Base-by-base conservation (phyloP, 1,140 invertebrate genomes). In the Conus ventricosus region DNA sequence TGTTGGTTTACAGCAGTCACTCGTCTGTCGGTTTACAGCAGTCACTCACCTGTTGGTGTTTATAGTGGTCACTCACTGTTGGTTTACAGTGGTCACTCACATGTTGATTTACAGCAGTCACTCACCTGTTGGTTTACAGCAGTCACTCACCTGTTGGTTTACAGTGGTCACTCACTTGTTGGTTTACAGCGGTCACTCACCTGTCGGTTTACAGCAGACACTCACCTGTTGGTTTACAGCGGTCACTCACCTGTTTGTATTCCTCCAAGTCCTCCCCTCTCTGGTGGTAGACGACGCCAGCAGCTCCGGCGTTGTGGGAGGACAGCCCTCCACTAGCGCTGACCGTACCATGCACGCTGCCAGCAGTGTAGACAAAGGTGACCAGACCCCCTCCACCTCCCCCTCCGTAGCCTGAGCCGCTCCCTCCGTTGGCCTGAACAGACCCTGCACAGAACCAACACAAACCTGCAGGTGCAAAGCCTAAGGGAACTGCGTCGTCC, bases 301-400 rank as follows among this genome's bases (percentile, higher is more conserved):
- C 91, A 82, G 92, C 91, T 13, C 91, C 93, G 27, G 84, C 60
- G 54, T 91, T 23, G 15, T 82, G 57, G 11, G 89, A 87, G 27
- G 85, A 78, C 8, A 75, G 53, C 11, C 92, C 92, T 78, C 93
- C 92, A 86, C 91, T 90, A 2, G 89, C 90, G 11, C 82, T 91
- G 5, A 92, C 84, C n/a, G 87, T 39, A 82, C 89, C 90, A 71
- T 90, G 89, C 7, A 92, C 82, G 63, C 87, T 84, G 55, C 91
- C 92, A 76, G n/a, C 89, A 5, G 75, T 78, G 82, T 92, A 93
- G 39, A 87, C 84, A 20, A 93, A 84, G 54, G 90, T 75, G 5
- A 93, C 90, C 23, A 91, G 85, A 23, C 85, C 85, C 17, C 93
- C 92, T 25, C 92, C 93, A 75, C 93, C 93, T 54, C 92, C 92